Evolutionary conservation across 2,797 vertebrate species (phyloP), one percentile per base, ranked within the genome.

Genomic region (Brotogeris chrysoptera): DNA sequence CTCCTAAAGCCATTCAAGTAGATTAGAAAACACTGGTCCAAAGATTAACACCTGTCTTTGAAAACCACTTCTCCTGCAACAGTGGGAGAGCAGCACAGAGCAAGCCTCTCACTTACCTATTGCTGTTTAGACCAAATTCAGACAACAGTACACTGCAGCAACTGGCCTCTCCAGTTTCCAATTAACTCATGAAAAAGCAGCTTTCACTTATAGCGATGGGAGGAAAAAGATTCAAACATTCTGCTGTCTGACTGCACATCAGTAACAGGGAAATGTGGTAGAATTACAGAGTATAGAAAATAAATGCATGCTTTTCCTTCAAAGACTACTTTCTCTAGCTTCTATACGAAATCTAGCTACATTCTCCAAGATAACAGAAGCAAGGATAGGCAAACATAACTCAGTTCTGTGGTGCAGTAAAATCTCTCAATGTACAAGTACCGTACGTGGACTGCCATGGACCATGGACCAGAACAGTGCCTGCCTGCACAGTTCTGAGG

Each of bases 401-500:
- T 71, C n/a, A 60, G 19, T 41, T 47, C n/a, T 39, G 9, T 19
- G 32, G 16, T 8, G 7, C 30, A 57, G 15, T 34, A 80, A 64
- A 66, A 36, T 4, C 10, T 9, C 43, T 60, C 68, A 55, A 6
- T 14, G 27, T 5, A 30, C 11, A 61, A 73, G 36, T 2, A 9
- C 24, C 60, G 6, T 4, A 25, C 28, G 15, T 3, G 13, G 27
- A 69, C 15, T 30, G 19, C 34, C 49, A 49, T 10, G n/a, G 14
- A n/a, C 19, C 15, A 2, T 4, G 14, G 55, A 57, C 14, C 14
- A 57, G 10, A 34, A 34, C n/a, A 34, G 55, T 4, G 2, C 1
- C 0, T 77, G 65, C 14, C 49, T 50, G 20, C 30, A 28, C 9
- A 36, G 13, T 30, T 64, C 32, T n/a, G 28, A 79, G 34, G 11